Evolutionary conservation across 2,113 vertebrate genomes (phyloP).

Genomic region (Micronycteris hirsuta): DNA sequence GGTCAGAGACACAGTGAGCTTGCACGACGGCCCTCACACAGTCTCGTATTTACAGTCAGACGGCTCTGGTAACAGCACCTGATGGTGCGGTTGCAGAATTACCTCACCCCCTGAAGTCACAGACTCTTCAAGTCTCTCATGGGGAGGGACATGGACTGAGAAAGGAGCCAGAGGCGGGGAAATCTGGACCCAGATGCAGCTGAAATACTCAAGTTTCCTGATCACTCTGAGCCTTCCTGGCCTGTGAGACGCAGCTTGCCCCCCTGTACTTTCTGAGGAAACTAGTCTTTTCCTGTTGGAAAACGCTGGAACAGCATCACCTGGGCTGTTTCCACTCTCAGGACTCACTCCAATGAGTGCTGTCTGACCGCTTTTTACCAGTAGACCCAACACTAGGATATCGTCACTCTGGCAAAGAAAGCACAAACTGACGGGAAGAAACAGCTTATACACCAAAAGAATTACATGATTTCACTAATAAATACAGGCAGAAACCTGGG

Average conservation of each 20-base stretch:
- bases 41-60: neutral
- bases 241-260: neutral
- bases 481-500: neutral
- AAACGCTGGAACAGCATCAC: neutral
- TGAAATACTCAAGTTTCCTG: neutral
- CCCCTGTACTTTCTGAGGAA: neutral
- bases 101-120: neutral
- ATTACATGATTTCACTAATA: neutral
- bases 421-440: neutral
- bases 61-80: neutral
- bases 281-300: neutral
- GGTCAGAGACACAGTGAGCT: neutral
- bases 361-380: neutral
- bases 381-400: neutral
- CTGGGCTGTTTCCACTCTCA: neutral
- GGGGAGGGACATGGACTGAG: neutral
- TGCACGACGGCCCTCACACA: neutral
- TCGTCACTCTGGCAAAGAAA: neutral
- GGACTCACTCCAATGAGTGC: neutral
- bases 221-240: neutral
- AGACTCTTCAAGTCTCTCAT: neutral
- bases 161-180: neutral
- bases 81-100: neutral
- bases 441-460: neutral
- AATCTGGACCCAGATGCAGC: neutral